A percentile compares a stretch with the other conserved stretches of the same genome.
phyloP scores from a whole-genome alignment of 2,113 vertebrate species.

The Apteryx mantelli region DNA sequence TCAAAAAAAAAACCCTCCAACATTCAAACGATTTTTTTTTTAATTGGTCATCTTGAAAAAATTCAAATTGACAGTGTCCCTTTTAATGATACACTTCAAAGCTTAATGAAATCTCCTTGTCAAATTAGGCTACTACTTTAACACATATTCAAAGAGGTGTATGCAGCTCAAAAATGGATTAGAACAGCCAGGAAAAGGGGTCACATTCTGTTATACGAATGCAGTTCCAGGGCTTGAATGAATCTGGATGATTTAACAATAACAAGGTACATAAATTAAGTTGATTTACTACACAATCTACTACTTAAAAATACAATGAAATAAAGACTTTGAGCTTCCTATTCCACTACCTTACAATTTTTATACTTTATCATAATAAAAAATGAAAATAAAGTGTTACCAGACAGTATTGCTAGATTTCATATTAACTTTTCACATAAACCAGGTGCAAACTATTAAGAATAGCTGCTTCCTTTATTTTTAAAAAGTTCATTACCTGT shows the following conservation, averaged over 20 bases:
- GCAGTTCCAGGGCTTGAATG: conserved; percentile 4
- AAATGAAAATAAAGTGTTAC: not conserved
- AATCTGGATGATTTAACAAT: conserved; percentile 27
- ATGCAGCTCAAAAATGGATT: conserved; percentile 26
- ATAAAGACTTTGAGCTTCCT: not conserved
- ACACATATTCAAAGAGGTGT: conserved; percentile 12
- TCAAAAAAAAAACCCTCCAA: not conserved
- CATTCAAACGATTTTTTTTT: not conserved
- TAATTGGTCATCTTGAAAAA: conserved; percentile 41
- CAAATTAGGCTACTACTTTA: conserved; percentile 38
- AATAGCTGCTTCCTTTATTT: not conserved
- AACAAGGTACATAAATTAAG: conserved; percentile 13
- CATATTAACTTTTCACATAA: conserved; percentile 17
- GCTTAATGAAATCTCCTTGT: conserved; percentile 28
- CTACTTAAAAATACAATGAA: not conserved
- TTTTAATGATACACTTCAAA: conserved; percentile 39
- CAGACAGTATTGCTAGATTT: not conserved
- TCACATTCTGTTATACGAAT: not conserved
- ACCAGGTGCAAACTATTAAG: conserved; percentile 29
- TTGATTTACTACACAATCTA: conserved; percentile 19
- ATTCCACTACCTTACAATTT: not conserved
- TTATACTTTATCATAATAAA: conserved; percentile 7
- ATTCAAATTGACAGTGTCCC: not conserved
- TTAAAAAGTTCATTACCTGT: not conserved
- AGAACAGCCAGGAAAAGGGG: conserved; percentile 6